A percentile compares a stretch with the other conserved stretches of the same genome.
phyloP scores from a whole-genome alignment of 1,140 invertebrate genomes.

The Drosophila orena region DNA sequence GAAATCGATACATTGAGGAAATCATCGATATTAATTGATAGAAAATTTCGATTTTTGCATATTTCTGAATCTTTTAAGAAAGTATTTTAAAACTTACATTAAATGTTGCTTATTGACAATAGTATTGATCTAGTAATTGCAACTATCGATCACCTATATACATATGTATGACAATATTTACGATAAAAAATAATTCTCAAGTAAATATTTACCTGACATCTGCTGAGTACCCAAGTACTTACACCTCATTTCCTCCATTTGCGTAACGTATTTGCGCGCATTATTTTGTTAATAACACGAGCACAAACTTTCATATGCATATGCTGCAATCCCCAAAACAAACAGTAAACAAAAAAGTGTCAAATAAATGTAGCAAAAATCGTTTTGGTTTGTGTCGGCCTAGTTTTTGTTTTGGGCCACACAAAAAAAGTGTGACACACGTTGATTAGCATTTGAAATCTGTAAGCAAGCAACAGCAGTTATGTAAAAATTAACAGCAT shows the following conservation, averaged over 20 bases:
- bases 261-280: conserved; percentile 67
- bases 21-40: too few species aligned
- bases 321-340: conserved; percentile 58
- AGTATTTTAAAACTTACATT: too few species aligned
- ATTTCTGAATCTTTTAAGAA: too few species aligned
- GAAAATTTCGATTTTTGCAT: too few species aligned
- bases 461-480: conserved; percentile 27
- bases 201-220: background rate
- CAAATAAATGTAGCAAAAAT: conserved; percentile 45
- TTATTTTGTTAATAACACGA: conserved; percentile 57
- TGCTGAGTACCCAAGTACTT: conserved; percentile 1
- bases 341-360: conserved; percentile 20
- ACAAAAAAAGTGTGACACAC: conserved; percentile 47
- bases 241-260: conserved; percentile 34
- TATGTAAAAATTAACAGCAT: conserved; percentile 60
- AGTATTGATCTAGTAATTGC: too few species aligned
- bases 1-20: too few species aligned
- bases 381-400: conserved; percentile 19
- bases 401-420: conserved; percentile 22
- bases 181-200: too few species aligned
- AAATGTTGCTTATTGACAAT: too few species aligned
- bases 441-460: conserved; percentile 59
- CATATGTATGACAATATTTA: too few species aligned
- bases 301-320: conserved; percentile 67
- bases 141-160: too few species aligned